Evolutionary conservation across 2,113 vertebrate species (phyloP).

Genomic region (Daphoenositta chrysoptera): DNA sequence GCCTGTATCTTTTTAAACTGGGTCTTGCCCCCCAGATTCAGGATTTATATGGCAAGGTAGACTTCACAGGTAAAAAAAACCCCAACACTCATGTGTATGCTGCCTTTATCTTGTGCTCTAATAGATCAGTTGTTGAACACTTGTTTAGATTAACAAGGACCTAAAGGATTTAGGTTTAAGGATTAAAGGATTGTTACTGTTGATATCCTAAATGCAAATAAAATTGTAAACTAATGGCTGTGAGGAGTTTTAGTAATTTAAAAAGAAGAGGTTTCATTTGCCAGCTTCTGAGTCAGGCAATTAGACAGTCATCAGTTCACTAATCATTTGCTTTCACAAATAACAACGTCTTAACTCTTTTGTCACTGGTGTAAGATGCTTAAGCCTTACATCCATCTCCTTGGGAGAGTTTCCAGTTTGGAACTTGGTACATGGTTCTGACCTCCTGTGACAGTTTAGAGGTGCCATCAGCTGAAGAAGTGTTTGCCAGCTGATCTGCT

Average conservation of each 20-base stretch:
- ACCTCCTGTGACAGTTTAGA: neutral
- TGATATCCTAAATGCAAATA: neutral
- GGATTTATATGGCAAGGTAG: conserved; percentile 96
- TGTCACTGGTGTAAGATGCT: neutral
- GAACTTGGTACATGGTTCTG: neutral
- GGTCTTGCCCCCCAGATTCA: conserved; percentile 97
- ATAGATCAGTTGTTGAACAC: neutral
- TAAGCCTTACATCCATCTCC: neutral
- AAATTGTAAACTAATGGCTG: neutral
- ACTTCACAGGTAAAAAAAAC: conserved; percentile 89
- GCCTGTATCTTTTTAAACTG: conserved; percentile 96
- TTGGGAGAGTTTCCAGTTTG: neutral
- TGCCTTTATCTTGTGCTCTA: neutral
- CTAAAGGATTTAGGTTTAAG: too few species aligned
- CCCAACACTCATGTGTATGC: neutral
- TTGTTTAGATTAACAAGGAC: neutral
- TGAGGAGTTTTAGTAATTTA: neutral
- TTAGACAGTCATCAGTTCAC: neutral
- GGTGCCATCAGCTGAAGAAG: neutral
- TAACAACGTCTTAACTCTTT: neutral
- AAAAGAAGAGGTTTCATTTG: neutral
- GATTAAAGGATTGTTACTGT: neutral
- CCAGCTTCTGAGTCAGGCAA: neutral
- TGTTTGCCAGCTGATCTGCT: neutral
- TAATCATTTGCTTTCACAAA: neutral